A percentile compares a stretch with the other conserved stretches of the same genome.
Conservation (phyloP, 2,888 invertebrate genomes). For the Hololepta plana region DNA sequence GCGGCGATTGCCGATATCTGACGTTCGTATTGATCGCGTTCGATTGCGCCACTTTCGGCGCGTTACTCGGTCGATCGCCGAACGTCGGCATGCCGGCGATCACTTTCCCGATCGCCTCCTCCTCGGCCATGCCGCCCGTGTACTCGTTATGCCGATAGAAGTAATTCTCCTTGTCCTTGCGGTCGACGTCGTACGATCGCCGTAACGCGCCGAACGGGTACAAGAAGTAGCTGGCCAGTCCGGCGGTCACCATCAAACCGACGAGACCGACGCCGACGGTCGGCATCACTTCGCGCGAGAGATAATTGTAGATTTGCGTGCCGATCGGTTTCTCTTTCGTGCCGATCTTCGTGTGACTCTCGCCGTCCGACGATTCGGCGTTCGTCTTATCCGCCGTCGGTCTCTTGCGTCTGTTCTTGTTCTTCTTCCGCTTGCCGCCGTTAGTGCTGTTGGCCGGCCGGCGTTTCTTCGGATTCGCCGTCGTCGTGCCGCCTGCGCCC, state of each 20-base stretch:
- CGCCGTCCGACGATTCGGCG: constrained; percentile 27
- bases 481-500: neutral
- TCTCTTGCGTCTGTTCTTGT: constrained; percentile 40
- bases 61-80: too few relatives aligned
- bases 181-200: constrained; percentile 45
- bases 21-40: too few relatives aligned
- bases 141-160: constrained; percentile 51
- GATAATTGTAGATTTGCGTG: constrained; percentile 57
- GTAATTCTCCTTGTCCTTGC: constrained; percentile 34
- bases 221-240: constrained; percentile 57
- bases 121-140: constrained; percentile 52
- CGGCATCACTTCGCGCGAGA: constrained; percentile 65
- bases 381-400: constrained; percentile 21
- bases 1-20: too few relatives aligned
- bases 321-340: constrained; percentile 39
- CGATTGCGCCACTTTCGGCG: too few relatives aligned
- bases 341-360: constrained; percentile 15
- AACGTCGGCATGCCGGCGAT: constrained; percentile 36
- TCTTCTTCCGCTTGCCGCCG: constrained; percentile 37
- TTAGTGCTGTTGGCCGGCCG: constrained; percentile 8
- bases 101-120: constrained; percentile 58
- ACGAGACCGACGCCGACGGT: constrained; percentile 61
- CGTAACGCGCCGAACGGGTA: constrained; percentile 54
- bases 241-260: constrained; percentile 54
- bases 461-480: neutral